Base-by-base conservation (phyloP, 2,888 invertebrate genomes). In the Sminthurides aquaticus region DNA sequence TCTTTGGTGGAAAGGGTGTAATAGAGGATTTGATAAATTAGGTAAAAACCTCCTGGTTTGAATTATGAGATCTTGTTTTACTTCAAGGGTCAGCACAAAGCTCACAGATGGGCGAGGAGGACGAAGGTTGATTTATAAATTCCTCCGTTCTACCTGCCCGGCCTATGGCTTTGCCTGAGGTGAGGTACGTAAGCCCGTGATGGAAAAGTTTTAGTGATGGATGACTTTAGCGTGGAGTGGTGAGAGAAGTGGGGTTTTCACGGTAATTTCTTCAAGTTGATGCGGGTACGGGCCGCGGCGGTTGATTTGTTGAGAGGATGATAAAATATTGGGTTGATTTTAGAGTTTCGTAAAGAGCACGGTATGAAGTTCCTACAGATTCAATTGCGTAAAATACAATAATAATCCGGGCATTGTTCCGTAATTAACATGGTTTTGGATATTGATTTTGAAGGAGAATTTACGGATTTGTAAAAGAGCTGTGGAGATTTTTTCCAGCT, bases 361-460 rank as follows among this genome's bases (percentile, higher is more conserved):
- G 64, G 64, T 64, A 64, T 64, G 64, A 64, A 64, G 64, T 64
- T 64, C 64, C 64, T 64, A 64, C 64, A 64, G 29, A 55, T 64
- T 57, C n/a, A 52, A 22, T 24, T 29, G 29, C 28, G 15, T 3
- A 43, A 56, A 62, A 56, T 62, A 26, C 56, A 57, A 62, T 25
- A 56, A 56, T 48, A 57, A 43, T 52, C 52, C 22, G 52, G 11
- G 5, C 15, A 15, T 20, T 15, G 20, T 52, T 52, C 52, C 52
- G 20, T 20, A 15, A 20, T 8, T 20, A 8, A n/a, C 20, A 52
- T 20, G 52, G 5, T 52, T 20, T n/a, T 15, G 11, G 22, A 22
- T 20, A 52, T 8, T 52, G 22, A 52, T 5, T 20, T 52, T 15
- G 43, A 15, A 34, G 8, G 5, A 11, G 43, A 34, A 5, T 34